A percentile compares a stretch with the other conserved stretches of the same genome.
phyloP scores from a whole-genome alignment of 2,888 invertebrate genomes.

The Silvanus unidentatus region DNA sequence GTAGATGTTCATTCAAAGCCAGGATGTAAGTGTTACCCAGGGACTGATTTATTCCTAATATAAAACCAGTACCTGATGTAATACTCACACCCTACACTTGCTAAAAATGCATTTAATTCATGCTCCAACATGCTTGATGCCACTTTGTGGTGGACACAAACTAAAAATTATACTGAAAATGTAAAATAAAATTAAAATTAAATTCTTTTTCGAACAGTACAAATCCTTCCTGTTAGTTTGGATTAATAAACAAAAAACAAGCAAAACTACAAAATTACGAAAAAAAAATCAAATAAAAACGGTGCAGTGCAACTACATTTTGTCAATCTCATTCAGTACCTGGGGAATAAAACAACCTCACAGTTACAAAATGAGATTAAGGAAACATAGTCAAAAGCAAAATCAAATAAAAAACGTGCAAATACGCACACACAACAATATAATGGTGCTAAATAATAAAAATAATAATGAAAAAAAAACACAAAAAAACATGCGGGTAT shows the following conservation, averaged over 20 bases:
- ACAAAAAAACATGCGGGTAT: conserved; percentile 16
- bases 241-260: conserved; percentile 19
- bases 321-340: conserved; percentile 82
- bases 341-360: conserved; percentile 71
- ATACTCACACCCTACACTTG: conserved; percentile 82
- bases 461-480: conserved; percentile 22
- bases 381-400: conserved; percentile 52
- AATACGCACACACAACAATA: conserved; percentile 7
- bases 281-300: conserved; percentile 22
- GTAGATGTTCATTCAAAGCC: conserved; percentile 25
- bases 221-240: no score
- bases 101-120: conserved; percentile 43
- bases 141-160: conserved; percentile 13
- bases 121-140: conserved; percentile 41
- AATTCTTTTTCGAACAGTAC: no score
- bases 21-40: conserved; percentile 88
- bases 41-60: conserved; percentile 60
- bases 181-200: conserved; percentile 36
- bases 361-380: conserved; percentile 99
- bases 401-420: conserved; percentile 3
- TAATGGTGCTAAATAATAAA: conserved; percentile 20
- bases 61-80: conserved; percentile 98
- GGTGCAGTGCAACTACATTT: conserved; percentile 51
- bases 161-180: conserved; percentile 13
- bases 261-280: conserved; percentile 19